Percentiles rank a stretch among this genome's conserved stretches.
These are phyloP conservation scores for Zaprionus bogoriensis DNA, from an alignment of 2,888 invertebrate species.

Conservation along the genomic window DNA sequence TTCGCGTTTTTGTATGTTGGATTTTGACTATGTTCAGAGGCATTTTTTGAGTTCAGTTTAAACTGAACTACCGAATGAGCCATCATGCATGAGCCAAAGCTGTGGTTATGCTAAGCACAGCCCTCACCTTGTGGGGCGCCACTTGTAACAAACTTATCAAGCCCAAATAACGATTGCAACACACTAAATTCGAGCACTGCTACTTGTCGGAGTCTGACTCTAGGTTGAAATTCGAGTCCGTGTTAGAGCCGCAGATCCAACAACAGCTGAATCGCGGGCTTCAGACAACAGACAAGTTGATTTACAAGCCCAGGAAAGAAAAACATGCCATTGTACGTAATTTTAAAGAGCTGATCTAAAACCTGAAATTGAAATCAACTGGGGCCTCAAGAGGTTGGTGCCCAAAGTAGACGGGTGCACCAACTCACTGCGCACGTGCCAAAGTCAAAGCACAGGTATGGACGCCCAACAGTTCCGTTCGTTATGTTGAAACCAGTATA, in stretches of 20 bases:
- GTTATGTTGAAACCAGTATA: background rate
- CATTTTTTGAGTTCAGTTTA: slow-evolving; percentile 22
- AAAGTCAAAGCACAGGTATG: slow-evolving; percentile 53
- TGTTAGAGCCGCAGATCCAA: slow-evolving; percentile 18
- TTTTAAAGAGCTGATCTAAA: slow-evolving; percentile 55
- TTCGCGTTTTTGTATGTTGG: slow-evolving; percentile 24
- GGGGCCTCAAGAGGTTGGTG: slow-evolving; percentile 29
- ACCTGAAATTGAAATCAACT: slow-evolving; percentile 70
- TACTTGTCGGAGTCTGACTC: slow-evolving; percentile 41
- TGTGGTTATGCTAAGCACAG: slow-evolving; percentile 44
- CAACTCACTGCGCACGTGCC: slow-evolving; percentile 69
- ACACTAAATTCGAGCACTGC: slow-evolving; percentile 18
- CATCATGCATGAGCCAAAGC: slow-evolving; percentile 68
- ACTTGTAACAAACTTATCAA: slow-evolving; percentile 70
- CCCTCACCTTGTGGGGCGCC: slow-evolving; percentile 43
- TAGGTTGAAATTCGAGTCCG: slow-evolving; percentile 50
- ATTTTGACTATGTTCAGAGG: slow-evolving; percentile 28
- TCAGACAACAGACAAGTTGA: slow-evolving; percentile 70
- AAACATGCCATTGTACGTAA: slow-evolving; percentile 67
- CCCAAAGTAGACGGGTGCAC: slow-evolving; percentile 29
- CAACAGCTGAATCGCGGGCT: slow-evolving; percentile 55
- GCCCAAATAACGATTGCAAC: slow-evolving; percentile 50
- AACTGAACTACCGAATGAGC: slow-evolving; percentile 40
- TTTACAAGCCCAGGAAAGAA: slow-evolving; percentile 58
- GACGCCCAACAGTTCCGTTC: slow-evolving; percentile 20